Conservation (phyloP, 2,113 vertebrate species). For the Pithys albifrons region DNA sequence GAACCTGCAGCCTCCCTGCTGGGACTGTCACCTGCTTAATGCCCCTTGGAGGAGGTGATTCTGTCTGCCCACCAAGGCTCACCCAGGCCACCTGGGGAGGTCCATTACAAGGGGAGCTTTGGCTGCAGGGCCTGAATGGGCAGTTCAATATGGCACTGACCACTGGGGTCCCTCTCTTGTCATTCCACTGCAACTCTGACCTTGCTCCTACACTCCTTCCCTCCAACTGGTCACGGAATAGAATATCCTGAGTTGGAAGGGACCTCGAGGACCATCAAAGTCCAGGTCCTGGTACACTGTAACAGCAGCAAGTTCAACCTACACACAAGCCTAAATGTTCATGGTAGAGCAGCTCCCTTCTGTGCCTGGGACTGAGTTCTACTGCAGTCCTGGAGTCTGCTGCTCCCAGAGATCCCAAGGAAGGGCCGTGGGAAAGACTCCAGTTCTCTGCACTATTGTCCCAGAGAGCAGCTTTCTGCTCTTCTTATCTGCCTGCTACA, state of each 20-base stretch:
- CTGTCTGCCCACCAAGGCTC: not conserved
- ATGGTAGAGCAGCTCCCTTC: not conserved
- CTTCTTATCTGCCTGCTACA: constrained; percentile 43
- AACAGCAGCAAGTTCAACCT: not conserved
- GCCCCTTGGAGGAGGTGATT: not conserved
- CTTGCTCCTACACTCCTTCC: not conserved
- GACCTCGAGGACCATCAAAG: not conserved
- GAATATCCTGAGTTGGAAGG: not conserved
- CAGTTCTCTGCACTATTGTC: constrained; percentile 34
- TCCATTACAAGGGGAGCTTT: not conserved
- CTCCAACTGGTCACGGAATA: not conserved
- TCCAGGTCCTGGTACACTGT: not conserved
- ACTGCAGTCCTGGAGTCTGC: not conserved
- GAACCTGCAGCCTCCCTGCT: not conserved
- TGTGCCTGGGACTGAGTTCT: not conserved
- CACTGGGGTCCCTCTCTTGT: not conserved
- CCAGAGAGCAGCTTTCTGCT: constrained; percentile 7
- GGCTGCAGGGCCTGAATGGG: not conserved
- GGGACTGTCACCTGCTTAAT: not conserved
- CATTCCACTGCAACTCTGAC: not conserved
- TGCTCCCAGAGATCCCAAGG: not conserved
- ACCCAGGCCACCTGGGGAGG: not conserved
- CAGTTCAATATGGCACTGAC: not conserved
- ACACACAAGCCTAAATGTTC: accelerated
- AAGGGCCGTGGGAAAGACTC: constrained; percentile 44